Evolutionary conservation across 1,140 invertebrate genomes (phyloP), one percentile per base, ranked within the genome.

Genomic region (Maconellicoccus hirsutus): DNA sequence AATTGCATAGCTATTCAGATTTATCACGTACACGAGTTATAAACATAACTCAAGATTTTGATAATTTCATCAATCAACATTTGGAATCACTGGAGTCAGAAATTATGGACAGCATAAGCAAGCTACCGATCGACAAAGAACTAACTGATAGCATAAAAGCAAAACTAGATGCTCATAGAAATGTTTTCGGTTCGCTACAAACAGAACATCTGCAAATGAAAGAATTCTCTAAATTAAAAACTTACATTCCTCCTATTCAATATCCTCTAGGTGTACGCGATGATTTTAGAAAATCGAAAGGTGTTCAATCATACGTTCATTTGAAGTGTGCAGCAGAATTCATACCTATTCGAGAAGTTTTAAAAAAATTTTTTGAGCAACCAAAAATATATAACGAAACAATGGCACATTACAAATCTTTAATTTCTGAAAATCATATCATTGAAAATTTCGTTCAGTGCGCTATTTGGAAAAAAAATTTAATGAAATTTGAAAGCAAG

Each of bases 301-400:
- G 71, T 38, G 23, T n/a, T 6, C 19, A 16, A 4, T 59, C 14
- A 1, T 25, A 38, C 0, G 29, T 69, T 59, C 59, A 19, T 22
- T n/a, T 72, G 12, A 70, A 61, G n/a, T 19, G 73, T n/a, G 42
- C 63, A 26, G 71, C 69, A 1, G 70, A 74, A 52, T 71, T 73
- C 63, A 74, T 75, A 59, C 71, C 74, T 7, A 63, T 74, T 27
- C 70, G 66, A 22, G 1, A 71, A 2, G 71, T 74, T n/a, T 70
- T 74, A 3, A 72, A 73, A 69, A 38, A 33, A n/a, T 74, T 75
- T 42, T 74, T 76, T 70, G 29, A 71, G 63, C 14, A 61, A 29
- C 66, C 71, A 16, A 59, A 29, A 23, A 69, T 72, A 16, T 72
- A 72, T 38, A 19, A 72, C 16, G 61, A 71, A 59, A 73, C 38